Evolutionary conservation across 2,888 invertebrate genomes (phyloP).

Genomic region (Lycophotia porphyrea): DNA sequence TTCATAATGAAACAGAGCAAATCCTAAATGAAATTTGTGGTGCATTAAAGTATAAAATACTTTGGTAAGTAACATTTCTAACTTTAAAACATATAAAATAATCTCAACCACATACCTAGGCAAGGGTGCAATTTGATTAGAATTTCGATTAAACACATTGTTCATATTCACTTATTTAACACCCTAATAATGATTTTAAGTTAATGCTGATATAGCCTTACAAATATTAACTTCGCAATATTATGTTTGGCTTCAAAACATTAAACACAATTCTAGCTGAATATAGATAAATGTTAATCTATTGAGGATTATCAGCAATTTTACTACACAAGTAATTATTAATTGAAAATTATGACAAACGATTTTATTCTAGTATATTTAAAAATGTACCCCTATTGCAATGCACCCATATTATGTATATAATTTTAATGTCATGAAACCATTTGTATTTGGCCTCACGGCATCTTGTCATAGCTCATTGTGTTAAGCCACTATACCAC

Average conservation of each 20-base stretch:
- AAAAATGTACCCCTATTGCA: conserved; percentile 79
- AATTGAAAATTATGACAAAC: conserved; percentile 67
- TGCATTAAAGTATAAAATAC: conserved; percentile 81
- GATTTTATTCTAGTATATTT: conserved; percentile 63
- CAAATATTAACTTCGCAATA: conserved; percentile 72
- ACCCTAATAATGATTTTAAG: conserved; percentile 76
- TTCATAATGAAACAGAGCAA: conserved; percentile 82
- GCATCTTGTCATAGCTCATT: conserved; percentile 14
- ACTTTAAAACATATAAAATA: conserved; percentile 80
- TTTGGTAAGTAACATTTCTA: conserved; percentile 74
- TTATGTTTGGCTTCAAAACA: conserved; percentile 68
- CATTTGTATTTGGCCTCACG: conserved; percentile 68
- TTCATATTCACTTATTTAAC: conserved; percentile 75
- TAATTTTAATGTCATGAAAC: conserved; percentile 70
- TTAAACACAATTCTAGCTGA: conserved; percentile 77
- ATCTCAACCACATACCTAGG: conserved; percentile 78
- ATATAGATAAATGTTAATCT: conserved; percentile 74
- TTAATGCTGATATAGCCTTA: conserved; percentile 73
- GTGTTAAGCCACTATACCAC: conserved; percentile 11
- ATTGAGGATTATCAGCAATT: conserved; percentile 70
- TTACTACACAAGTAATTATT: conserved; percentile 70
- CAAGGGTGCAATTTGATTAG: conserved; percentile 81
- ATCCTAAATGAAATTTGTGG: conserved; percentile 80
- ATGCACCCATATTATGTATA: conserved; percentile 78
- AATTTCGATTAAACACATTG: conserved; percentile 76